phyloP scores from a whole-genome alignment of 2,888 invertebrate genomes.

The Microctonus brassicae region DNA sequence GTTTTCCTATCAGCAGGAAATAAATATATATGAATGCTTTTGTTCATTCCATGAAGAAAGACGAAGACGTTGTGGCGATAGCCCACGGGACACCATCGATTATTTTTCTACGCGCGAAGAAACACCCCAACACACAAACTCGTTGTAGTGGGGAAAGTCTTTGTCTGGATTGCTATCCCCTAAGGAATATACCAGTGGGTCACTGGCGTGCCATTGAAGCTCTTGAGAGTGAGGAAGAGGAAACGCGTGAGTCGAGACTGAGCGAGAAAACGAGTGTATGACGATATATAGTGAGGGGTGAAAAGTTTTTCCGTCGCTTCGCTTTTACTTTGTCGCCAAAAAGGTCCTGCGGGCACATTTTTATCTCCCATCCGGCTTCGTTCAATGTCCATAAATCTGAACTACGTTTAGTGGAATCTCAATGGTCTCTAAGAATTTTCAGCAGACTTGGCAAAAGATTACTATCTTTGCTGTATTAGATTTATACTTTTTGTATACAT shows the following conservation, averaged over 20 bases:
- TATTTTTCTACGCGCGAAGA: constrained; percentile 61
- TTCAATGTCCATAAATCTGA: constrained; percentile 36
- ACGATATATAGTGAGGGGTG: constrained; percentile 11
- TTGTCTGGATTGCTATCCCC: constrained; percentile 43
- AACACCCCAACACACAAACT: constrained; percentile 43
- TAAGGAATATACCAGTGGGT: constrained; percentile 42
- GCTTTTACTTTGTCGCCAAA: constrained; percentile 37
- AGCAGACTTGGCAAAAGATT: constrained; percentile 20
- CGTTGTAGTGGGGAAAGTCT: constrained; percentile 45
- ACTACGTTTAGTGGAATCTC: constrained; percentile 20
- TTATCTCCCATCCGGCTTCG: constrained; percentile 31
- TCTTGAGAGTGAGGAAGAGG: constrained; percentile 18
- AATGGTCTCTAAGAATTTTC: constrained; percentile 18
- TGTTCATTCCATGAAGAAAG: constrained; percentile 26
- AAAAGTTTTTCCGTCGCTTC: constrained; percentile 33
- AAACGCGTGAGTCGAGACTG: not conserved
- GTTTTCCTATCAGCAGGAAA: constrained; percentile 4
- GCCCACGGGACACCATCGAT: constrained; percentile 53
- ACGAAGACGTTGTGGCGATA: constrained; percentile 41
- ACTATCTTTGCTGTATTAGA: constrained; percentile 11
- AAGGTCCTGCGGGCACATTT: constrained; percentile 34
- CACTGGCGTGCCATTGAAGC: constrained; percentile 39
- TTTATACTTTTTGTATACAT: constrained; percentile 16
- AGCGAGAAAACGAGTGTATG: not conserved
- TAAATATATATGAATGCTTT: not conserved